Evolutionary conservation across 2,888 invertebrate species (phyloP).

Genomic region (Pyrrhia umbra): DNA sequence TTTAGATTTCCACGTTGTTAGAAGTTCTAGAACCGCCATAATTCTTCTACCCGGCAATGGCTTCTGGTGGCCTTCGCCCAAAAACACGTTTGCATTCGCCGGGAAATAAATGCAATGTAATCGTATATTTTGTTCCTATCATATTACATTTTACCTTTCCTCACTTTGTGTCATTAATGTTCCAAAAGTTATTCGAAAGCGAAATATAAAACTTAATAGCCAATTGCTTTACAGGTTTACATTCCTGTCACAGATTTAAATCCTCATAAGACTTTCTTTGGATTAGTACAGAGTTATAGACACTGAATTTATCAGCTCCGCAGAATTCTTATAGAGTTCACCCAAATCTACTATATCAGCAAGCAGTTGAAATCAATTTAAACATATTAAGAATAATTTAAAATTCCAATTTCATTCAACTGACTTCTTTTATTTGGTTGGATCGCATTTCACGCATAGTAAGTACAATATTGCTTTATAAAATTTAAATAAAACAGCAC

Average conservation of each 20-base stretch:
- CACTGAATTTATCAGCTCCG: no score
- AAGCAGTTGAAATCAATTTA: no score
- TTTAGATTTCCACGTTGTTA: constrained; percentile 31
- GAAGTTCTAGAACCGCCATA: constrained; percentile 26
- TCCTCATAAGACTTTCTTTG: no score
- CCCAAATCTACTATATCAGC: no score
- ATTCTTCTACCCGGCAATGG: constrained; percentile 37
- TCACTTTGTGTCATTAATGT: constrained; percentile 40
- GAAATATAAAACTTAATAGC: constrained; percentile 41
- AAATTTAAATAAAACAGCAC: constrained; percentile 56
- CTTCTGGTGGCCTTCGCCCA: constrained; percentile 40
- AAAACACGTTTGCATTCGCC: constrained; percentile 48
- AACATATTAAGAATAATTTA: neutral
- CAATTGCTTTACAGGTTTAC: constrained; percentile 17
- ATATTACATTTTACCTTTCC: constrained; percentile 44
- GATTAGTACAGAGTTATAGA: no score
- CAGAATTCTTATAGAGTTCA: no score
- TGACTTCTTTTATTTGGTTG: constrained; percentile 8
- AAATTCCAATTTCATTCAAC: constrained; percentile 1
- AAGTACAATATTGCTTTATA: constrained; percentile 13
- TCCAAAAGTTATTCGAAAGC: constrained; percentile 31
- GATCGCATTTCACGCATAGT: constrained; percentile 7
- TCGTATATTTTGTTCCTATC: constrained; percentile 36
- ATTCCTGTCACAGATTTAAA: no score
- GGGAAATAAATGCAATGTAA: constrained; percentile 34